phyloP scores from a whole-genome alignment of 2,888 invertebrate genomes.

The Ecliptopera silaceata region DNA sequence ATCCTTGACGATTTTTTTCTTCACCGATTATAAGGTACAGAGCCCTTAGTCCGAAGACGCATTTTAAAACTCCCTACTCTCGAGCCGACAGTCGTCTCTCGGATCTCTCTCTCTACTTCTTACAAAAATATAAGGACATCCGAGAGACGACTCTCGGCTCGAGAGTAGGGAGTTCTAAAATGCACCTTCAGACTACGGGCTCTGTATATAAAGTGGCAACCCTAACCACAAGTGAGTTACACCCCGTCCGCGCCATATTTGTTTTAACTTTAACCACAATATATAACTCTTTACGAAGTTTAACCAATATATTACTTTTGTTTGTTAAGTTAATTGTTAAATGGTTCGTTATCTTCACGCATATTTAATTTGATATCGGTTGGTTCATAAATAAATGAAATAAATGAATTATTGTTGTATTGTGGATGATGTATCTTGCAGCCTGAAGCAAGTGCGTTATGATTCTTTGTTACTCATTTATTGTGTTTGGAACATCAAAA shows the following conservation, averaged over 20 bases:
- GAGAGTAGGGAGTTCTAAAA: no score
- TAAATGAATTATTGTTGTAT: constrained; percentile 54
- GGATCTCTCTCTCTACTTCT: no score
- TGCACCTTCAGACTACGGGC: no score
- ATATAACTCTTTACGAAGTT: constrained; percentile 32
- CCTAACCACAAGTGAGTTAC: constrained; percentile 41
- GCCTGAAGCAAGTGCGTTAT: constrained; percentile 39
- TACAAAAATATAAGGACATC: no score
- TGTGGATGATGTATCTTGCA: constrained; percentile 72
- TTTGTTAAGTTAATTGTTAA: constrained; percentile 84
- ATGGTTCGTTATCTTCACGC: constrained; percentile 75
- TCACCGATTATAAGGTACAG: no score
- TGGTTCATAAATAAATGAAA: constrained; percentile 57
- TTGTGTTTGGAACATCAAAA: no score
- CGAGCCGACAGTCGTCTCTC: no score
- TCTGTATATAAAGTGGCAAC: constrained; percentile 40
- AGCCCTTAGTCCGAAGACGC: no score
- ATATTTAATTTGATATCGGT: constrained; percentile 71
- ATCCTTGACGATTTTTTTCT: no score
- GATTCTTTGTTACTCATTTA: constrained; percentile 26
- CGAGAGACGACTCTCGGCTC: no score
- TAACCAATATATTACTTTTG: constrained; percentile 79
- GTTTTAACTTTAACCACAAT: constrained; percentile 75
- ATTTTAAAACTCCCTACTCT: no score
- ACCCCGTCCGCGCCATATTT: constrained; percentile 62